Evolutionary conservation across 37 sponge, comb jelly and placozoan genomes (phyloP).

Genomic region (Bolinopsis microptera): DNA sequence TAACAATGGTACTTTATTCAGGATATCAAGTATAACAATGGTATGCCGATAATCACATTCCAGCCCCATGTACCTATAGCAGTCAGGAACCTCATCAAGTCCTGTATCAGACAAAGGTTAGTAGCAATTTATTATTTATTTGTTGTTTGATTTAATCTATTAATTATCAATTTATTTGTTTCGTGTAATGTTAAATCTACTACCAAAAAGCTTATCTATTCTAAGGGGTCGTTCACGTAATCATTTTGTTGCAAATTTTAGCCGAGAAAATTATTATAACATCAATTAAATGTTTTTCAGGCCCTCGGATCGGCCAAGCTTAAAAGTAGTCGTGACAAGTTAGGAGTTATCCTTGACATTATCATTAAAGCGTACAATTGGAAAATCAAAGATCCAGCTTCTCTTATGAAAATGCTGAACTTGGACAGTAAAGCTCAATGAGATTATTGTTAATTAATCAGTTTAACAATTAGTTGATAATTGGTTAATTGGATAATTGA

Average conservation of each 20-base stretch:
- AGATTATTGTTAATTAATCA: not conserved
- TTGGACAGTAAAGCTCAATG: not conserved
- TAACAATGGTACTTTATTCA: no score
- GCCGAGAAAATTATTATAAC: no score
- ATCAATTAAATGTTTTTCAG: not conserved
- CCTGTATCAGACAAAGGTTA: constrained; percentile 35
- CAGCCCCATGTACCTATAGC: constrained; percentile 8
- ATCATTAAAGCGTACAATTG: constrained; percentile 47
- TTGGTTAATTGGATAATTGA: not conserved
- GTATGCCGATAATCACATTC: not conserved
- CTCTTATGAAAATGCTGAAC: not conserved
- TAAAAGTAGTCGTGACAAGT: not conserved
- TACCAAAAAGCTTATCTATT: no score
- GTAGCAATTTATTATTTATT: no score
- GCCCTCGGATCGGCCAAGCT: not conserved
- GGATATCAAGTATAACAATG: constrained; percentile 29
- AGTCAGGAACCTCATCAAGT: constrained; percentile 1
- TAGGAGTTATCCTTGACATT: not conserved
- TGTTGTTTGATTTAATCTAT: no score
- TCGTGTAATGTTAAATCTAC: no score
- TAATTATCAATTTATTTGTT: no score
- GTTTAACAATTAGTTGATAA: not conserved
- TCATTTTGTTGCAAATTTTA: no score
- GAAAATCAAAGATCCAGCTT: constrained; percentile 13
- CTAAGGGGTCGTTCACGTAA: no score